Evolutionary conservation across 2,888 invertebrate species (phyloP), one percentile per base, ranked within the genome.

Genomic region (Phortica magna): DNA sequence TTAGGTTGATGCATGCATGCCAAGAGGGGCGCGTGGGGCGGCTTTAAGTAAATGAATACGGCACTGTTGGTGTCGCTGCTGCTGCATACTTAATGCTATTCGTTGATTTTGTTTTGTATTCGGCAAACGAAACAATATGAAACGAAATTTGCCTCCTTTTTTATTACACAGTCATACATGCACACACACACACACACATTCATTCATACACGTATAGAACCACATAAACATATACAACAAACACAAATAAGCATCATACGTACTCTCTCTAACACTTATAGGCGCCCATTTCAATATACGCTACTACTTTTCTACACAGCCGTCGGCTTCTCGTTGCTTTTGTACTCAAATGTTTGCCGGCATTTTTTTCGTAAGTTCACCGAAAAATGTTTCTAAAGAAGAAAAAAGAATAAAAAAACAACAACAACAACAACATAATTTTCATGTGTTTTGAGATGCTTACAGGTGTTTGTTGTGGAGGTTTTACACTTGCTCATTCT

Each of bases 401-500:
- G 5, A 31, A 31, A 7, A 12, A 7, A 48, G 48, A 48, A 48
- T 6, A 48, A 6, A 14, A 12, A 14, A 48, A 9, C 9, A 48
- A 48, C 7, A 48, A 48, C 48, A 48, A 48, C 48, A 48, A 48
- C 14, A 48, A 6, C 48, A 48, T 12, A 3, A 48, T 48, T 48
- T 48, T 48, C 10, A 48, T 12, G 14, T 48, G 48, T 14, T 48
- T 48, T 48, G 5, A 48, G 17, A 68, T 88, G 89, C 83, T 85
- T 85, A 85, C 85, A 85, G 85, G 85, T 85, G 85, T 89, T 88
- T 85, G 78, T 73, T 72, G 65, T 75, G 70, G 61, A 71, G 48
- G 14, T 22, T 31, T 39, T 14, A 12, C 31, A 61, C 22, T 59
- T 22, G 22, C 64, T 64, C 14, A 22, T 31, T 64, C 12, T 9